Conservation (phyloP, 64 coral and sea anemone genomes). For the Porites australiensis region DNA sequence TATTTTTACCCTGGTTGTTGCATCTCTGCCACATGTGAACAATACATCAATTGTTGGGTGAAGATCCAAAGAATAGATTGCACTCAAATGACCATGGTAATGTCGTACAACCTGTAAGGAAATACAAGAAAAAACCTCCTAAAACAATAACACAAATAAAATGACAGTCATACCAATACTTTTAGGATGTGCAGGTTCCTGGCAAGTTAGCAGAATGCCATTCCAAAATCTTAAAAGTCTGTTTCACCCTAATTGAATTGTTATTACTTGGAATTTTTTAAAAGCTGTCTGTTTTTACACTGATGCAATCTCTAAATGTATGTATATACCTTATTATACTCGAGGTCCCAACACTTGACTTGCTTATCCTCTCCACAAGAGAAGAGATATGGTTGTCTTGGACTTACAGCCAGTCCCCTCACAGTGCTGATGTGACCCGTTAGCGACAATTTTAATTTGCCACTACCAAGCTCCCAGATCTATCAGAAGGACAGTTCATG, state of each 20-base stretch:
- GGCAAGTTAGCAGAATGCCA: too few species aligned
- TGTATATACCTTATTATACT: slow-evolving; percentile 92
- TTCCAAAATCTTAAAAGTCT: too few species aligned
- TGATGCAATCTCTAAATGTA: too few species aligned
- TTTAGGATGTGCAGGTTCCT: background rate
- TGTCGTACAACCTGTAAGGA: slow-evolving; percentile 86
- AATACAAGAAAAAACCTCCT: background rate
- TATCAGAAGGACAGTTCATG: background rate
- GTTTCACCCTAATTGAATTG: too few species aligned
- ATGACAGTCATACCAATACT: background rate
- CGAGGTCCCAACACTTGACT: slow-evolving; percentile 99
- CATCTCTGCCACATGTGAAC: slow-evolving; percentile 93
- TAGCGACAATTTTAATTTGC: slow-evolving; percentile 92
- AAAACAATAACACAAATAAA: background rate
- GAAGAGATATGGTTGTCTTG: slow-evolving; percentile 96
- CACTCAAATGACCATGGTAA: slow-evolving; percentile 99
- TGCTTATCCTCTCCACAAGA: slow-evolving; percentile 99
- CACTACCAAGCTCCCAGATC: slow-evolving; percentile 99
- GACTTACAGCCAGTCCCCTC: slow-evolving; percentile 92
- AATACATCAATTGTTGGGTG: slow-evolving; percentile 98
- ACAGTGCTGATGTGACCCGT: slow-evolving; percentile 99
- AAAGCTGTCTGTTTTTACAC: background rate
- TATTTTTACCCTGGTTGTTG: slow-evolving; percentile 84
- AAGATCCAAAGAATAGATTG: slow-evolving; percentile 86
- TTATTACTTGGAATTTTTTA: too few species aligned